phyloP scores from a whole-genome alignment of 2,888 invertebrate genomes.

The Aromia moschata region DNA sequence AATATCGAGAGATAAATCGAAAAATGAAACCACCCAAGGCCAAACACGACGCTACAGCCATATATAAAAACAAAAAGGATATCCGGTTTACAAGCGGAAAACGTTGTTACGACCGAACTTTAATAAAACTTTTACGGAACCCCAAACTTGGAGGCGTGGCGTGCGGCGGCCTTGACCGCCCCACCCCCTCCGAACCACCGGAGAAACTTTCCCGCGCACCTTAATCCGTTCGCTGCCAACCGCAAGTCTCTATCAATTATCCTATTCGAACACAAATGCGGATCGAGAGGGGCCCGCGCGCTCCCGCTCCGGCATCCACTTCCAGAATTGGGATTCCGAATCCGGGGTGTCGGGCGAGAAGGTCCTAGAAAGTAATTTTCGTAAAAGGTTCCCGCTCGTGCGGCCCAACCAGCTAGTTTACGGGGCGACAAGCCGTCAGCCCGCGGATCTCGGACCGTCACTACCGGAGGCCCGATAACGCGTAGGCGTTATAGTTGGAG shows the following conservation, averaged over 20 bases:
- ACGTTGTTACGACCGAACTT: no score
- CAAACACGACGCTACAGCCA: no score
- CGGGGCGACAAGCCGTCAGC: conserved; percentile 57
- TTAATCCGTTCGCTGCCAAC: background rate
- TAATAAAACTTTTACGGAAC: no score
- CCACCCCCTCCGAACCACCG: no score
- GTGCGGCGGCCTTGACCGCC: no score
- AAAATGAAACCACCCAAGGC: no score
- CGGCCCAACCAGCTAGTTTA: conserved; percentile 50
- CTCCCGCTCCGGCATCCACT: conserved; percentile 4
- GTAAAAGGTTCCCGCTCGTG: conserved; percentile 53
- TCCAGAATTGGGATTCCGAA: conserved; percentile 37
- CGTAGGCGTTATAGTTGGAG: no score
- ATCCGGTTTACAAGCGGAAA: no score
- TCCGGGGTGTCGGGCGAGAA: conserved; percentile 51
- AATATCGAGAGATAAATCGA: no score
- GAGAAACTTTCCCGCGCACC: no score
- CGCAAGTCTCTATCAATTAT: conserved; percentile 16
- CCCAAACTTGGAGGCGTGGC: no score
- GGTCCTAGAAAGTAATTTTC: conserved; percentile 56
- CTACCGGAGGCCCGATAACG: conserved; percentile 48
- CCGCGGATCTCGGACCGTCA: conserved; percentile 58
- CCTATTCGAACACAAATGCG: conserved; percentile 17
- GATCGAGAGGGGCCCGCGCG: conserved; percentile 3
- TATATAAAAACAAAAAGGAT: no score